Evolutionary conservation across 2,113 vertebrate genomes (phyloP).

Genomic region (Cheirogaleus medius): DNA sequence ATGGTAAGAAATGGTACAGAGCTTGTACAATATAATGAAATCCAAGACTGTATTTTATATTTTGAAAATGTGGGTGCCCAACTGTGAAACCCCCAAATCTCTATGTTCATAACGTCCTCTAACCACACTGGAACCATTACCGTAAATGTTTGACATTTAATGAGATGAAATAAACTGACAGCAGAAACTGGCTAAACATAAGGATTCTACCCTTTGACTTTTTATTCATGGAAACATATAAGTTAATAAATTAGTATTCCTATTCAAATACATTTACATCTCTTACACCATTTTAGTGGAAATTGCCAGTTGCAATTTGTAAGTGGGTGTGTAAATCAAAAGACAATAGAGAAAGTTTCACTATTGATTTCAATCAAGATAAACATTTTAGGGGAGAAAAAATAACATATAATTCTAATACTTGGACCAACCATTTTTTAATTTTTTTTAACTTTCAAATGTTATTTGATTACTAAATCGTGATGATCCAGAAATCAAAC

Average conservation of each 20-base stretch:
- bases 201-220: neutral
- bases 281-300: neutral
- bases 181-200: neutral
- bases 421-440: neutral
- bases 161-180: neutral
- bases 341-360: rapidly evolving
- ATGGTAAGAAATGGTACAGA: neutral
- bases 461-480: conserved; percentile 27
- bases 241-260: neutral
- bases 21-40: neutral
- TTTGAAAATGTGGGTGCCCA: neutral
- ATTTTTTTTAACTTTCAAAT: neutral
- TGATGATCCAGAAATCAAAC: conserved; percentile 15
- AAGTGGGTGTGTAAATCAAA: neutral
- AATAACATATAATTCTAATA: neutral
- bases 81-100: neutral
- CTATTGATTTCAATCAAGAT: neutral
- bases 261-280: neutral
- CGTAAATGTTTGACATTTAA: neutral
- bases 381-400: neutral
- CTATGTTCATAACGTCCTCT: neutral
- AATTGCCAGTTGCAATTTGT: neutral
- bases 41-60: neutral
- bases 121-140: neutral
- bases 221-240: neutral